These are phyloP conservation scores for Hormiphora californensis DNA, from an alignment of 37 sponge, comb jelly and placozoan genomes.

Conservation along the genomic window DNA sequence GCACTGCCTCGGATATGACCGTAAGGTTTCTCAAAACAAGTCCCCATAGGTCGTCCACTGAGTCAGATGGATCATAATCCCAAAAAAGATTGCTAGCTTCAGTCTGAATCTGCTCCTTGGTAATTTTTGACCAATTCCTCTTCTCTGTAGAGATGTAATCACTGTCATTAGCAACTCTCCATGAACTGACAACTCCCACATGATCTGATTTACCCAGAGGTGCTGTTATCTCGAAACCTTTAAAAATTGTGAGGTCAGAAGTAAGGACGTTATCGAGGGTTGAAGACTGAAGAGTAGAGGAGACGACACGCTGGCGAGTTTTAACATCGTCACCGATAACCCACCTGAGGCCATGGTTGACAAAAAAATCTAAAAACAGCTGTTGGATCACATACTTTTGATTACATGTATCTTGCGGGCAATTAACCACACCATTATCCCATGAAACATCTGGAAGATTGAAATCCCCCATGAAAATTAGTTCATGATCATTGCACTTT, in stretches of 20 bases:
- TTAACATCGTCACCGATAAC: background rate
- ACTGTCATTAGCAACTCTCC: background rate
- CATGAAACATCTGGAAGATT: conserved; percentile 43
- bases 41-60: background rate
- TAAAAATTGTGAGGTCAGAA: background rate
- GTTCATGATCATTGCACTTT: background rate
- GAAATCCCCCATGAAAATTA: conserved; percentile 3
- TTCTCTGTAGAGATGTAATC: conserved; percentile 2
- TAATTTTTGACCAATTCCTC: background rate
- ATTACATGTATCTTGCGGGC: background rate
- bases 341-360: background rate
- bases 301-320: background rate
- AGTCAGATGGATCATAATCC: background rate
- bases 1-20: background rate
- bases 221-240: background rate
- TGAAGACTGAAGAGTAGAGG: background rate
- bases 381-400: conserved; percentile 5
- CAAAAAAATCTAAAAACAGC: conserved; percentile 19
- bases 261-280: background rate
- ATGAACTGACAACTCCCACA: background rate
- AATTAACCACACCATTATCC: background rate
- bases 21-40: background rate
- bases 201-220: conserved; percentile 29
- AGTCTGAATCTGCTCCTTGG: background rate
- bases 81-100: background rate